Evolutionary conservation across 2,888 invertebrate species (phyloP), one percentile per base, ranked within the genome.

Genomic region (Hydrotaea diabolus): DNA sequence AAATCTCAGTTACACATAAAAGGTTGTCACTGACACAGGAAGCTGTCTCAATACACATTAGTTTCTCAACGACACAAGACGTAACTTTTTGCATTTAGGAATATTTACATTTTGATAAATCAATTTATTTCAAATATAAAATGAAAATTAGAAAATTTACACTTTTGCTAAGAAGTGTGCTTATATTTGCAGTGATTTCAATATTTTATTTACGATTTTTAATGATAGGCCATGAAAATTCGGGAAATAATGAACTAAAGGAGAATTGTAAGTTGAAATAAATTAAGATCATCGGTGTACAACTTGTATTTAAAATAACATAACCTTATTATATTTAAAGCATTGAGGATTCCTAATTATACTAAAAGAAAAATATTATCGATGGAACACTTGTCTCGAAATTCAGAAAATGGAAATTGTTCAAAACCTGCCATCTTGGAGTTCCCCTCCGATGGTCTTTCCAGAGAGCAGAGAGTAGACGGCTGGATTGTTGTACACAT

Each of bases 361-460:
- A 21, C 17, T 15, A 26, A 69, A n/a, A 78, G 75, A 11, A 71
- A 75, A 46, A 55, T 75, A 43, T 82, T 78, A 64, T 31, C 72
- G 0, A 43, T 55, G 5, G 15, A 79, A n/a, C n/a, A n/a, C 43
- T 15, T n/a, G 3, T 0, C 23, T 19, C 23, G 43, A 15, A 11
- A 46, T 3, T 21, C 15, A n/a, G 13, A 46, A 15, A 4, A 2
- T 23, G 31, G n/a, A 36, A 96, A 95, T 93, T 97, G 96, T 91
- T 96, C 96, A 1, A 94, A 95, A 75, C 95, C 97, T 39, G 96
- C 97, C 69, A 96, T 97, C 88, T 93, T 96, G 80, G 96, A 97
- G 92, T 98, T 98, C 92, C 98, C 98, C 8, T 90, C 93, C 26
- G 97, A 97, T 87, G 94, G 96, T 82, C 94, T 97, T 88, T 95